A percentile compares a stretch with the other conserved stretches of the same genome.
These are phyloP conservation scores for Coreius guichenoti DNA, from an alignment of 2,797 vertebrate genomes.

Conservation along the genomic window DNA sequence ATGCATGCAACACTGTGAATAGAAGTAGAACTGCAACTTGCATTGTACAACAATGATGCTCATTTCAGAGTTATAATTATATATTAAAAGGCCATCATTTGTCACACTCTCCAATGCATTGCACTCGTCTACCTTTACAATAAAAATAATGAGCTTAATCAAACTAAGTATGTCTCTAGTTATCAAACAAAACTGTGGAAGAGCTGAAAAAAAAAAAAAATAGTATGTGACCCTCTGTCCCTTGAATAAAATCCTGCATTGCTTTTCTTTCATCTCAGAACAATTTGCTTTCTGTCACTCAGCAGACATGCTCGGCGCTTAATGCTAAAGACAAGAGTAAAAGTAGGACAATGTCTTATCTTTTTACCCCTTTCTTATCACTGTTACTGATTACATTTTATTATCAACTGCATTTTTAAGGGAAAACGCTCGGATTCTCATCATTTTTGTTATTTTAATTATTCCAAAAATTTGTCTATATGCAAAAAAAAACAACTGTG, in stretches of 20 bases:
- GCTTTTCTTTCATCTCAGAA: constrained; percentile 55
- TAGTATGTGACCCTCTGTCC: constrained; percentile 38
- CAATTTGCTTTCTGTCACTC: constrained; percentile 60
- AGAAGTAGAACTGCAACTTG: neutral
- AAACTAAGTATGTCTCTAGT: neutral
- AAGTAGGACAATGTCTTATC: constrained; percentile 57
- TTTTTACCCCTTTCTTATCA: neutral
- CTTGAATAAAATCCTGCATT: constrained; percentile 44
- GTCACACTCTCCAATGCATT: constrained; percentile 1
- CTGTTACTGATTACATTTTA: constrained; percentile 47
- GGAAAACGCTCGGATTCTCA: neutral
- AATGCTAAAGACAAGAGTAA: constrained; percentile 40
- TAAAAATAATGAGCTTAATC: constrained; percentile 18
- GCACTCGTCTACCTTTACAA: constrained; percentile 3
- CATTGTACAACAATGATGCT: neutral
- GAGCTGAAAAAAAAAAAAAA: constrained; percentile 26
- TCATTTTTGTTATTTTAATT: neutral
- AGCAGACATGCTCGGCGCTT: constrained; percentile 50
- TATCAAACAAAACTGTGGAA: constrained; percentile 48
- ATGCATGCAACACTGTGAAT: neutral
- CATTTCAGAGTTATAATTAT: neutral
- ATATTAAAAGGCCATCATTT: neutral
- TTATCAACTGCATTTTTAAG: constrained; percentile 11
- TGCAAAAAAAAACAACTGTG: neutral
- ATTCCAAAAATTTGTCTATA: neutral